phyloP scores from a whole-genome alignment of 1,140 invertebrate genomes.

The Sitobion miscanthi region DNA sequence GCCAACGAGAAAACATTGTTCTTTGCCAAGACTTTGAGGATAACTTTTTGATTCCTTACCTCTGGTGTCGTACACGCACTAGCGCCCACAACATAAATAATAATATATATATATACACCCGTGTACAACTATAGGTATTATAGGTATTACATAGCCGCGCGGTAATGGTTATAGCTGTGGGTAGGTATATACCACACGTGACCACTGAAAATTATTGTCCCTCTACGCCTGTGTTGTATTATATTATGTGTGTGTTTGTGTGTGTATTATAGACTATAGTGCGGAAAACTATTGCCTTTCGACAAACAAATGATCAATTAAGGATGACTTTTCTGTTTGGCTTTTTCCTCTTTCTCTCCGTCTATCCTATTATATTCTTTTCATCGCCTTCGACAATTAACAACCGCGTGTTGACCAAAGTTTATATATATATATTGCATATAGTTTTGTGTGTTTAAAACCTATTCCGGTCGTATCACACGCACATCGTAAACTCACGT shows the following conservation, averaged over 20 bases:
- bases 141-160: neutral
- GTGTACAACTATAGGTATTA: neutral
- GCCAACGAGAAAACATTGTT: slow-evolving; percentile 34
- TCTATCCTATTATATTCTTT: neutral
- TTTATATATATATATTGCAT: neutral
- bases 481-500: neutral
- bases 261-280: neutral
- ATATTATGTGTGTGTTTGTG: too few species aligned
- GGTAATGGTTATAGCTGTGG: neutral
- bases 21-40: slow-evolving; percentile 21
- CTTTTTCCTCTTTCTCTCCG: neutral
- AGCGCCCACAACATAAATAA: neutral
- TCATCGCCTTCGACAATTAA: neutral
- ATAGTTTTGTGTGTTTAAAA: neutral
- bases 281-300: neutral
- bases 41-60: slow-evolving; percentile 38
- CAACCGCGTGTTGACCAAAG: neutral
- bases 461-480: neutral
- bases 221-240: neutral
- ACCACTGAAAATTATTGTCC: neutral
- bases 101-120: neutral
- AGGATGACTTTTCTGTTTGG: neutral
- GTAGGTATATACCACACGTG: neutral
- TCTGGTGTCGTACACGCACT: neutral
- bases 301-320: slow-evolving; percentile 30